Evolutionary conservation across 2,113 vertebrate species (phyloP).

Genomic region (Cololabis saira): DNA sequence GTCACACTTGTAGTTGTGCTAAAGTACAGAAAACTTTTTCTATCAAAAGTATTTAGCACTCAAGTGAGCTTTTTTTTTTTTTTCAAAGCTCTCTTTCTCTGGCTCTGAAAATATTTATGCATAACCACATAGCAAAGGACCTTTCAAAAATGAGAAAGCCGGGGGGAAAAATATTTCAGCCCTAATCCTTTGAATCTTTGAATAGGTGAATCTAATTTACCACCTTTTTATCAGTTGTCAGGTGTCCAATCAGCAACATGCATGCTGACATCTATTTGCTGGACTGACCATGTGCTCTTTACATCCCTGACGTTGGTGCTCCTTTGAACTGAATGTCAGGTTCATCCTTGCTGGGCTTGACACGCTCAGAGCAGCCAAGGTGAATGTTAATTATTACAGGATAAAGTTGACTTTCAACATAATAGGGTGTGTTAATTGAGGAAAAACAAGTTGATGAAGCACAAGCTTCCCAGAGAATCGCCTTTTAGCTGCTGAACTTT

Average conservation of each 20-base stretch:
- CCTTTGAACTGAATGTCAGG: slow-evolving; percentile 70
- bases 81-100: not conserved
- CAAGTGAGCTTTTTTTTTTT: not conserved
- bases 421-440: slow-evolving; percentile 63
- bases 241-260: slow-evolving; percentile 25
- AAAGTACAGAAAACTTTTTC: not conserved
- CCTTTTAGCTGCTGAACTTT: not conserved
- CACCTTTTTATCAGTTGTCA: slow-evolving; percentile 37
- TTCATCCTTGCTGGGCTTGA: slow-evolving; percentile 28
- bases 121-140: slow-evolving; percentile 3
- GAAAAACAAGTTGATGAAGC: slow-evolving; percentile 17
- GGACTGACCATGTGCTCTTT: slow-evolving; percentile 34
- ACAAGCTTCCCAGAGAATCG: slow-evolving; percentile 10
- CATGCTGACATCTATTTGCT: slow-evolving; percentile 32
- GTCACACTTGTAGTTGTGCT: not conserved
- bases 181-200: slow-evolving; percentile 1
- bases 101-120: slow-evolving; percentile 11
- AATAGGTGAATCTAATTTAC: slow-evolving; percentile 35
- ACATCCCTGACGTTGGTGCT: slow-evolving; percentile 55
- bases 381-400: slow-evolving; percentile 66
- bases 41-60: not conserved
- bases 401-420: slow-evolving; percentile 59
- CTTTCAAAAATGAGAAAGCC: slow-evolving; percentile 5
- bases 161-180: slow-evolving; percentile 4
- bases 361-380: slow-evolving; percentile 46